Percentiles rank a stretch among this genome's conserved stretches.
These are phyloP conservation scores for Amphiura filiformis DNA, from an alignment of 35 echinoderm and acorn worm species.

Conservation along the genomic window DNA sequence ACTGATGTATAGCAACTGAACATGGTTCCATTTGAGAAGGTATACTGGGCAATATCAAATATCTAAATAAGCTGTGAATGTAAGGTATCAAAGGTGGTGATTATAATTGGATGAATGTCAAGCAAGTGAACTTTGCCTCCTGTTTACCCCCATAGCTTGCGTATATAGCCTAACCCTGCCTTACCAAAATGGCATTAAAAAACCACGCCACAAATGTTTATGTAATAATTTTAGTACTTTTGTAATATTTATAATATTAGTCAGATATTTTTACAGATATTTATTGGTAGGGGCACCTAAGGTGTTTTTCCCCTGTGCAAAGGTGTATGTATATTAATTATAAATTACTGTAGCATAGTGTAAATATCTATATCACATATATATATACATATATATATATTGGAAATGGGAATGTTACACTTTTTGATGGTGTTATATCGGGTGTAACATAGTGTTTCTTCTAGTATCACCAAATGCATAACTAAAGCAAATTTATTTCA, in stretches of 20 bases:
- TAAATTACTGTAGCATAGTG: slow-evolving; percentile 1
- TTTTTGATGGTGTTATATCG: neutral
- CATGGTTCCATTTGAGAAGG: too few species aligned
- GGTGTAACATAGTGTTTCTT: slow-evolving; percentile 6
- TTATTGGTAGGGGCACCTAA: slow-evolving; percentile 6
- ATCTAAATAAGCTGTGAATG: too few species aligned
- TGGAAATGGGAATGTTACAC: neutral
- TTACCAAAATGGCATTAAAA: neutral
- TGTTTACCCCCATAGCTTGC: too few species aligned
- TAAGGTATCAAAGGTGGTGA: too few species aligned
- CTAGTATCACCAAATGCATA: neutral
- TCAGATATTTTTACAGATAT: slow-evolving; percentile 12
- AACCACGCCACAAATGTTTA: neutral
- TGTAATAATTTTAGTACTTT: slow-evolving; percentile 12
- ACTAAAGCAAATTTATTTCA: neutral
- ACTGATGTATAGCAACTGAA: too few species aligned
- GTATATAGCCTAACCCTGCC: neutral
- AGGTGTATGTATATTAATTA: slow-evolving; percentile 15
- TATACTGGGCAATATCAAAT: too few species aligned
- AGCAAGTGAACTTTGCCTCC: too few species aligned
- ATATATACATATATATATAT: slow-evolving; percentile 1
- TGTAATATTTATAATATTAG: slow-evolving; percentile 12
- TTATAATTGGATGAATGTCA: too few species aligned
- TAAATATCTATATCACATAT: neutral
- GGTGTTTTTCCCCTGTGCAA: neutral